A percentile compares a stretch with the other conserved stretches of the same genome.
These are phyloP conservation scores for Chionoecetes opilio DNA, from an alignment of 1,140 invertebrate genomes.

Conservation along the genomic window DNA sequence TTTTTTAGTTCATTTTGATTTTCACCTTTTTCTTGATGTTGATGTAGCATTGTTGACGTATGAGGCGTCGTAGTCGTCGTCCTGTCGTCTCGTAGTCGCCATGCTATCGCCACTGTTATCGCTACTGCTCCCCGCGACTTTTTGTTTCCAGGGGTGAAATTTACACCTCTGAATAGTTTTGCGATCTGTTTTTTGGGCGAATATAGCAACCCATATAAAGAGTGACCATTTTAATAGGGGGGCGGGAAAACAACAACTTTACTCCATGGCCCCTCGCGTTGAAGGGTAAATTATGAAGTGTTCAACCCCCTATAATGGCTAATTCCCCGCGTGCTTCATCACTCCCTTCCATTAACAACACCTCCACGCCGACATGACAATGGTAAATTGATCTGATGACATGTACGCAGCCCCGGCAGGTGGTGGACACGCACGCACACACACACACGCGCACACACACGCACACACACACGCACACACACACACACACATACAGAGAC, in stretches of 20 bases:
- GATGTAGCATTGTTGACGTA: not conserved
- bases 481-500: too few species aligned
- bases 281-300: slow-evolving; percentile 47
- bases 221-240: slow-evolving; percentile 28
- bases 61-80: too few species aligned
- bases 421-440: slow-evolving; percentile 1
- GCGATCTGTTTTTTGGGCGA: not conserved
- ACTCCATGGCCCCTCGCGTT: slow-evolving; percentile 23
- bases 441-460: too few species aligned
- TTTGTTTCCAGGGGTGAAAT: slow-evolving; percentile 19
- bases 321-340: slow-evolving; percentile 36
- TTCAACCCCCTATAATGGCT: slow-evolving; percentile 32
- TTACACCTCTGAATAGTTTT: slow-evolving; percentile 9
- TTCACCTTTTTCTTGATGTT: not conserved
- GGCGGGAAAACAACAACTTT: not conserved
- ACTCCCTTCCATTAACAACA: slow-evolving; percentile 46
- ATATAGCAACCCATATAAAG: slow-evolving; percentile 15
- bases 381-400: slow-evolving; percentile 59
- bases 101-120: not conserved
- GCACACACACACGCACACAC: too few species aligned
- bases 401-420: not conserved
- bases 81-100: not conserved
- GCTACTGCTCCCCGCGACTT: not conserved
- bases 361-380: slow-evolving; percentile 46
- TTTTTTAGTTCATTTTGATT: too few species aligned